A percentile compares a stretch with the other conserved stretches of the same genome.
phyloP scores from a whole-genome alignment of 2,888 invertebrate genomes.

The Polietes domitor region DNA sequence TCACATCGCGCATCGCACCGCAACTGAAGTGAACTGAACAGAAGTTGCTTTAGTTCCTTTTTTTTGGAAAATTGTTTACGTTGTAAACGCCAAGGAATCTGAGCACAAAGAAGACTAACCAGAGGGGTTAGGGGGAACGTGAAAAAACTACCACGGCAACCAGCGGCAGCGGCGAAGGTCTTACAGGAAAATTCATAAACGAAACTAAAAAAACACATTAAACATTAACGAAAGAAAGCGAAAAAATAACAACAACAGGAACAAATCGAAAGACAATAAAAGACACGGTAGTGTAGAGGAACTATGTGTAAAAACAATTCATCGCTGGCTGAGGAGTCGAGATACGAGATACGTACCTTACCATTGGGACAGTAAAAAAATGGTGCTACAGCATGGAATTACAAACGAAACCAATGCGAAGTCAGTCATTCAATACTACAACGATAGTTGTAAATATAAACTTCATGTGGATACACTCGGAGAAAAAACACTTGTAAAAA shows the following conservation, averaged over 20 bases:
- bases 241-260: conserved; percentile 27
- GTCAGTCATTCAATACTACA: too few species aligned
- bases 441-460: too few species aligned
- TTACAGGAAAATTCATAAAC: conserved; percentile 52
- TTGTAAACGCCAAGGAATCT: conserved; percentile 51
- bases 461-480: too few species aligned
- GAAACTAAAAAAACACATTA: conserved; percentile 32
- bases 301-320: too few species aligned
- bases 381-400: too few species aligned
- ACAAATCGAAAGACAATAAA: background rate
- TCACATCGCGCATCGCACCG: too few species aligned
- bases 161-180: background rate
- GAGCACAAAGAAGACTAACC: background rate
- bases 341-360: too few species aligned
- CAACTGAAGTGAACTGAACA: conserved; percentile 27
- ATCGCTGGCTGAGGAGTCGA: too few species aligned
- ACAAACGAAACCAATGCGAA: too few species aligned
- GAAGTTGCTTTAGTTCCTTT: conserved; percentile 48
- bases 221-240: conserved; percentile 23
- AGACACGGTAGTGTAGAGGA: background rate
- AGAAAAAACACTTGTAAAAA: too few species aligned
- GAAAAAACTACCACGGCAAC: conserved; percentile 46
- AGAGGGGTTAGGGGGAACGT: conserved; percentile 9
- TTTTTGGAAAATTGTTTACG: conserved; percentile 54
- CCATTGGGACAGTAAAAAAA: too few species aligned